A percentile compares a stretch with the other conserved stretches of the same genome.
These are phyloP conservation scores for Drosophila dives DNA, from an alignment of 2,888 invertebrate genomes.

Conservation along the genomic window DNA sequence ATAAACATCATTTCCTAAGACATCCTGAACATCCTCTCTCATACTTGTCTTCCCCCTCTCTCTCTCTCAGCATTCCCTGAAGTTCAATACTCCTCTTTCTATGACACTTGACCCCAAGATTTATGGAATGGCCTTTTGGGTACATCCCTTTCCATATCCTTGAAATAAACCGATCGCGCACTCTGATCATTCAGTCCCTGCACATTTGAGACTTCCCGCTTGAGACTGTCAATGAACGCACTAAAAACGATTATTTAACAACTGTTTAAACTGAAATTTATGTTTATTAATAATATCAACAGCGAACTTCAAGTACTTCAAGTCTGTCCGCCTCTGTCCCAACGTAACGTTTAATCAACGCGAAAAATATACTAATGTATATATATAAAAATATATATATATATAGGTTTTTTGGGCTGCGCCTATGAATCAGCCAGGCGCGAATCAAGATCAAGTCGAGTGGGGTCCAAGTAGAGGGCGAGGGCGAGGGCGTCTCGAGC, in stretches of 20 bases:
- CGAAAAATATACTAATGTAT: conserved; percentile 7
- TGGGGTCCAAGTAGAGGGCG: conserved; percentile 52
- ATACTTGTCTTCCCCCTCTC: neutral
- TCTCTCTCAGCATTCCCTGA: neutral
- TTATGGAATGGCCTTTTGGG: conserved; percentile 1
- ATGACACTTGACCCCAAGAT: conserved; percentile 22
- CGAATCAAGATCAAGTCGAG: conserved; percentile 55
- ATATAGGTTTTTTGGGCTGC: conserved; percentile 22
- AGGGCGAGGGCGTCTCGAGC: conserved; percentile 58
- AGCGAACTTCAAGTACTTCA: conserved; percentile 43
- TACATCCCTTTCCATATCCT: conserved; percentile 36
- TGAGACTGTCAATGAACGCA: conserved; percentile 58
- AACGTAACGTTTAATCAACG: conserved; percentile 61
- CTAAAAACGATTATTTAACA: conserved; percentile 73
- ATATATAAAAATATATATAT: neutral
- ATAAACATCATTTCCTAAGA: neutral
- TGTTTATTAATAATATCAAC: conserved; percentile 83
- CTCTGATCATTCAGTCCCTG: conserved; percentile 8
- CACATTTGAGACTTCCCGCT: conserved; percentile 26
- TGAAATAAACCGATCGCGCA: conserved; percentile 35
- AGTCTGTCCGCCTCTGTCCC: neutral
- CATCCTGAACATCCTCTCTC: neutral
- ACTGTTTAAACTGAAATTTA: conserved; percentile 80
- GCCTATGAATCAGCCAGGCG: conserved; percentile 70
- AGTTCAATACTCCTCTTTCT: conserved; percentile 2